These are phyloP conservation scores for Plectropomus leopardus DNA, from an alignment of 2,113 vertebrate genomes.

Conservation along the genomic window DNA sequence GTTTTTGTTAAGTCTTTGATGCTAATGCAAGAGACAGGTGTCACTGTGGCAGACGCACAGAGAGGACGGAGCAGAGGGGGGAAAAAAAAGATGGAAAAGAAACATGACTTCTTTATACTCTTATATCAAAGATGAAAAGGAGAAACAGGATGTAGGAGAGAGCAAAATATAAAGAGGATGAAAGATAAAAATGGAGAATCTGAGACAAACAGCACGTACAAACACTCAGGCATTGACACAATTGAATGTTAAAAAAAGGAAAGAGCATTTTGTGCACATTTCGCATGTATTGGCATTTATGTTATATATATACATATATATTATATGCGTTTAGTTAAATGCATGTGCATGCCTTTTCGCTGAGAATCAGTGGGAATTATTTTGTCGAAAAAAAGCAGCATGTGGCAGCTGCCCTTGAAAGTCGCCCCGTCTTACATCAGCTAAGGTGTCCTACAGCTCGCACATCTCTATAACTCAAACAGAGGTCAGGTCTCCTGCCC, in stretches of 20 bases:
- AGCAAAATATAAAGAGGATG: conserved; percentile 33
- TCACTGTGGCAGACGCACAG: conserved; percentile 41
- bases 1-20: conserved; percentile 54
- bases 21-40: conserved; percentile 59
- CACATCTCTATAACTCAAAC: conserved; percentile 29
- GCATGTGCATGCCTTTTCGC: conserved; percentile 5
- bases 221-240: background rate
- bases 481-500: conserved; percentile 30
- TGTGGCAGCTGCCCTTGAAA: conserved; percentile 49
- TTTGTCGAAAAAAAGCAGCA: background rate
- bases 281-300: conserved; percentile 1
- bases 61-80: conserved; percentile 8
- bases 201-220: conserved; percentile 20
- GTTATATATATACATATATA: background rate
- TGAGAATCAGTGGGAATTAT: conserved; percentile 6
- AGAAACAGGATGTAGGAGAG: conserved; percentile 40
- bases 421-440: conserved; percentile 6
- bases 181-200: conserved; percentile 26
- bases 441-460: conserved; percentile 26
- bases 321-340: background rate
- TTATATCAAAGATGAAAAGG: conserved; percentile 58
- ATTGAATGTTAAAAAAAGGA: background rate
- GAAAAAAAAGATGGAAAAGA: conserved; percentile 8
- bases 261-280: background rate
- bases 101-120: conserved; percentile 50